phyloP scores from a whole-genome alignment of 2,888 invertebrate species.

The Chirona hameri region DNA sequence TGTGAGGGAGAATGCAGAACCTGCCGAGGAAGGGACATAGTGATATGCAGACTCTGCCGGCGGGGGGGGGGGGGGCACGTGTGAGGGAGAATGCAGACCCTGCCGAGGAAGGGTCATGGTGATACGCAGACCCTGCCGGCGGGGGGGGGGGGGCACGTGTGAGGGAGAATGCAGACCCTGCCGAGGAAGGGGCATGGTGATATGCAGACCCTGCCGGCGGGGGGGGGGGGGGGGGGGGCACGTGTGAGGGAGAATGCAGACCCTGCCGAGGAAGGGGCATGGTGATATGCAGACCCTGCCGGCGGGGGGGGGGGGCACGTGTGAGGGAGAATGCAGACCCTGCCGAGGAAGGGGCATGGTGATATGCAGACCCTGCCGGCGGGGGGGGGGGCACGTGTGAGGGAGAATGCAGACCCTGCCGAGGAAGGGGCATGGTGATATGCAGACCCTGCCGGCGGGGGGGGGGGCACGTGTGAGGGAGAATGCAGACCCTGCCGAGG shows the following conservation, averaged over 20 bases:
- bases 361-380: slow-evolving; percentile 49
- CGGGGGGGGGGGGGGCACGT: too few relatives aligned
- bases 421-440: slow-evolving; percentile 55
- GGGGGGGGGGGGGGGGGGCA: not conserved
- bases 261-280: too few relatives aligned
- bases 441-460: slow-evolving; percentile 46
- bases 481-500: slow-evolving; percentile 32
- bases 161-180: slow-evolving; percentile 29
- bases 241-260: not conserved
- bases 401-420: slow-evolving; percentile 30
- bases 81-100: slow-evolving; percentile 25
- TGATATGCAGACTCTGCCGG: not conserved
- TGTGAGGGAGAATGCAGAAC: not conserved
- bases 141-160: too few relatives aligned
- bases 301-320: too few relatives aligned
- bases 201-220: too few relatives aligned
- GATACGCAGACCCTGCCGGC: slow-evolving; percentile 49
- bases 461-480: too few relatives aligned
- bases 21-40: too few relatives aligned
- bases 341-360: too few relatives aligned
- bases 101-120: too few relatives aligned
- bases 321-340: slow-evolving; percentile 25
- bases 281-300: slow-evolving; percentile 50
- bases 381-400: too few relatives aligned
- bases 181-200: too few relatives aligned